Base-by-base conservation (phyloP, 1,140 invertebrate species). In the Bombus sibiricus region DNA sequence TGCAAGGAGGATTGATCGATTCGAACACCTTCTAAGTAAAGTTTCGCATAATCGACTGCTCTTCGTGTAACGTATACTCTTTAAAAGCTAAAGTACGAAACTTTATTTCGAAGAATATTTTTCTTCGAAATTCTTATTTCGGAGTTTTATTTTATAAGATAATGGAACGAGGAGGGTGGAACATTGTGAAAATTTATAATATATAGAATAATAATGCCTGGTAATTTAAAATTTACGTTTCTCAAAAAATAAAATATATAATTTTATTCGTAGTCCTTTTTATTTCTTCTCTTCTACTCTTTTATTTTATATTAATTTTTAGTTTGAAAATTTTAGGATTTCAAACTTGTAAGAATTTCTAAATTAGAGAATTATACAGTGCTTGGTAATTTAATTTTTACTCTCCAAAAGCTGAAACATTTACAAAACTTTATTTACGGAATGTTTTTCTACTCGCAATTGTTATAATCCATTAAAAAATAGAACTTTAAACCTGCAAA, bases 1-100 rank as follows among this genome's bases (percentile, higher is more conserved):
- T 71, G 25, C 32, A 2, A 12, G 22, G 62, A 37, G 64, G 64
- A 32, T 83, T 53, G 73, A 76, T 66, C 81, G 81, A 83, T 76
- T 47, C 57, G 59, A 39, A 22, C 34, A 37, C n/a, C 41, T 81
- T 73, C 32, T 39, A 22, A 13, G 41, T 25, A 41, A 81, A 73
- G 32, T 43, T 77, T 47, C 15, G 62, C 41, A 34, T 47, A 66
- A 77, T 77, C 74, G 74, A 57, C 25, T 28, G 32, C 1, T n/a
- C 39, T n/a, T 12, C 62, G 22, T n/a, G 13, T 47, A 59, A 66
- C 39, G 28, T 37, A 59, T 71, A 78, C 68, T 71, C 47, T 43
- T 53, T 34, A 41, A 64, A 43, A 82, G 53, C n/a, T 37, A 74
- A 82, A 62, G 71, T 64, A 74, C 53, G 62, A 22, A 64, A 13